phyloP scores from a whole-genome alignment of 2,113 vertebrate species.

The Dermatemys mawii region DNA sequence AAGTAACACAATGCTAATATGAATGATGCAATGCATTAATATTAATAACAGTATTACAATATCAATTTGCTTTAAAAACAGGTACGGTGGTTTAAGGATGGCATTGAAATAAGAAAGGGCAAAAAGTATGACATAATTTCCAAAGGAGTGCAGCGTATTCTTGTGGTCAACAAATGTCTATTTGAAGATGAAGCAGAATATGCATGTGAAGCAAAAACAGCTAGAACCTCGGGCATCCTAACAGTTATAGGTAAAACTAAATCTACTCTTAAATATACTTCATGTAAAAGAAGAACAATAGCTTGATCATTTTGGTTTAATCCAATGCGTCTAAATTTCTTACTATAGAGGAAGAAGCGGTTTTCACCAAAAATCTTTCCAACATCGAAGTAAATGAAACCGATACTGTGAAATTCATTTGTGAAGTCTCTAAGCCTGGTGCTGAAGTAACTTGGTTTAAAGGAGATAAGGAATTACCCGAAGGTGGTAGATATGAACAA shows the following conservation, averaged over 20 bases:
- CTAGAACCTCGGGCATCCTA: constrained; percentile 91
- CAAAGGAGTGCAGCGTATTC: constrained; percentile 89
- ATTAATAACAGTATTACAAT: not conserved
- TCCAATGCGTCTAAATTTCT: not conserved
- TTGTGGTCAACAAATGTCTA: constrained; percentile 90
- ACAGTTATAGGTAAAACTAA: constrained; percentile 90
- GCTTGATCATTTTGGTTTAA: not conserved
- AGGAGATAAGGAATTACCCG: constrained; percentile 92
- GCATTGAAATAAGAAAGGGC: constrained; percentile 94
- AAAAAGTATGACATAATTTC: constrained; percentile 97
- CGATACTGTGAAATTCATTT: constrained; percentile 94
- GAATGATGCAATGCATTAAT: not conserved
- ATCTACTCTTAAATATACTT: not conserved
- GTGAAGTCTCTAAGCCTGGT: constrained; percentile 93
- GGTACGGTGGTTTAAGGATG: constrained; percentile 97
- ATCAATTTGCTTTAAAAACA: constrained; percentile 69
- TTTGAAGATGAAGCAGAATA: constrained; percentile 98
- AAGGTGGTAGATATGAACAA: constrained; percentile 94
- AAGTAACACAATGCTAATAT: not conserved
- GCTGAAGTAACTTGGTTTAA: constrained; percentile 93
- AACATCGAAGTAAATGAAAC: constrained; percentile 93
- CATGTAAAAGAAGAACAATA: not conserved
- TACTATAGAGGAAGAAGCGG: constrained; percentile 92
- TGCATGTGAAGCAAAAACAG: constrained; percentile 93
- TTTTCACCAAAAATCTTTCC: constrained; percentile 95